phyloP scores from a whole-genome alignment of 2,888 invertebrate genomes.

The Leptogaster cylindrica region DNA sequence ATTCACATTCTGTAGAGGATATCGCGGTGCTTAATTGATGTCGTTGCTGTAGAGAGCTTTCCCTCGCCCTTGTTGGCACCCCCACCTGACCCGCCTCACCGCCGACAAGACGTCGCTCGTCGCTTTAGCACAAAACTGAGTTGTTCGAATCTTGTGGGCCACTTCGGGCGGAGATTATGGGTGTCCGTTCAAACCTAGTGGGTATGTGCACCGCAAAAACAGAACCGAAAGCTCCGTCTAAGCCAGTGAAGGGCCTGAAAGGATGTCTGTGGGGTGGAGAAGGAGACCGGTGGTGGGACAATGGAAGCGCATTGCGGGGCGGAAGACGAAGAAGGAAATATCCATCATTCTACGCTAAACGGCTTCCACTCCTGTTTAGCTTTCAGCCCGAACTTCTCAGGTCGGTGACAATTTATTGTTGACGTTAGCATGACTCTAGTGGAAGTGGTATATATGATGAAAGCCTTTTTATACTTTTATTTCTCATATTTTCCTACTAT shows the following conservation, averaged over 20 bases:
- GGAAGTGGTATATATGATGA: background rate
- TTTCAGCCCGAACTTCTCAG: background rate
- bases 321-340: background rate
- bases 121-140: background rate
- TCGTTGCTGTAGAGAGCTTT: background rate
- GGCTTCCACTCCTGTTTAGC: constrained; percentile 4
- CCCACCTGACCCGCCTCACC: background rate
- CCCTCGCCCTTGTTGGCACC: background rate
- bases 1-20: constrained; percentile 3
- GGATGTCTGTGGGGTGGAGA: too few relatives aligned
- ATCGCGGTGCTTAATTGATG: background rate
- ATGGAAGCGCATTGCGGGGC: background rate
- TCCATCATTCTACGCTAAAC: background rate
- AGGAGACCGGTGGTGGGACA: too few relatives aligned
- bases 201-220: background rate
- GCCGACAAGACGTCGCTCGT: background rate
- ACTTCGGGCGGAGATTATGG: background rate
- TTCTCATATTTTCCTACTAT: background rate
- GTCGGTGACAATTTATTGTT: constrained; percentile 14
- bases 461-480: background rate
- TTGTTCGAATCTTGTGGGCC: background rate
- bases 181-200: background rate
- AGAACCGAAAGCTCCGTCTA: background rate
- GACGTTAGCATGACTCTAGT: background rate
- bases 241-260: too few relatives aligned